These are phyloP conservation scores for Pheosia gnoma DNA, from an alignment of 2,888 invertebrate genomes.

Conservation along the genomic window DNA sequence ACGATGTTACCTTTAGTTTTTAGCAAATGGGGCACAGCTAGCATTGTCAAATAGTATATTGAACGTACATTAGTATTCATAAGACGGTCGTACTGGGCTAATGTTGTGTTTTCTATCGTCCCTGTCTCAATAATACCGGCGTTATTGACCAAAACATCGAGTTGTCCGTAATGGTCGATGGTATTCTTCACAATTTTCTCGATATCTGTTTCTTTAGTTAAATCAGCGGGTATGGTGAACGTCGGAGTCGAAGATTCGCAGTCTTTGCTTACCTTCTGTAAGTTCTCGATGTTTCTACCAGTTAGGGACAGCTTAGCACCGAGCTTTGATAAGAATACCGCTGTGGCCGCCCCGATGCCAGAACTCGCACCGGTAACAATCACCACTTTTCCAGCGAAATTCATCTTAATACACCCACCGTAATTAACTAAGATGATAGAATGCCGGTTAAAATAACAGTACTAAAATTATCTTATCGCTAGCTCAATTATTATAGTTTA, in stretches of 20 bases:
- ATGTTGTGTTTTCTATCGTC: conserved; percentile 91
- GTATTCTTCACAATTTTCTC: conserved; percentile 89
- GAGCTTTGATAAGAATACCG: conserved; percentile 88
- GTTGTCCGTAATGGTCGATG: conserved; percentile 88
- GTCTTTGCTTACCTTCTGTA: conserved; percentile 75
- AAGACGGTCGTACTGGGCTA: conserved; percentile 94
- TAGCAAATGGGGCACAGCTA: conserved; percentile 94
- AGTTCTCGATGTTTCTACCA: conserved; percentile 87
- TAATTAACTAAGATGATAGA: conserved; percentile 5
- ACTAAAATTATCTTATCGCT: conserved; percentile 40
- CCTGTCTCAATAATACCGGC: conserved; percentile 94
- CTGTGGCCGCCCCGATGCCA: conserved; percentile 93
- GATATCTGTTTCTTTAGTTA: conserved; percentile 89
- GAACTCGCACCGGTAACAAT: conserved; percentile 92
- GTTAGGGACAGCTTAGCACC: conserved; percentile 90
- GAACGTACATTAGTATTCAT: conserved; percentile 96
- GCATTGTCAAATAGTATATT: conserved; percentile 91
- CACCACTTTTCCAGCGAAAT: conserved; percentile 89
- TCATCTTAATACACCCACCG: conserved; percentile 56
- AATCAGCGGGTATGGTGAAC: conserved; percentile 87
- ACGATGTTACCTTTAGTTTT: conserved; percentile 95
- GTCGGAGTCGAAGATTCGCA: conserved; percentile 74
- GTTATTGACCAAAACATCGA: conserved; percentile 95
- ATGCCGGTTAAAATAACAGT: conserved; percentile 4
- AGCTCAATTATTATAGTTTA: conserved; percentile 26